phyloP scores from a whole-genome alignment of 1,140 invertebrate species.

The Pseudomyrmex pallidus region DNA sequence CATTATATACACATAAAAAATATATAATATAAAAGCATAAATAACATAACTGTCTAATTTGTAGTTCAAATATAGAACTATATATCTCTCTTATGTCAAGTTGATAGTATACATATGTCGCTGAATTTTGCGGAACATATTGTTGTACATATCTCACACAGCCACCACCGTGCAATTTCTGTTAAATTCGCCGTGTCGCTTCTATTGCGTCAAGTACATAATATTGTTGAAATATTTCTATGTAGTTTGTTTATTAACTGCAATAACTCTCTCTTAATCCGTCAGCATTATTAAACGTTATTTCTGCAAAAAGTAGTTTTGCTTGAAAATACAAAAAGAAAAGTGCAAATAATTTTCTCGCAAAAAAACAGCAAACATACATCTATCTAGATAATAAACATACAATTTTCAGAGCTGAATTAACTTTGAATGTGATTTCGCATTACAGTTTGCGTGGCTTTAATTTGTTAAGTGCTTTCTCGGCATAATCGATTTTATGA shows the following conservation, averaged over 20 bases:
- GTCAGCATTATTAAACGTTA: no score
- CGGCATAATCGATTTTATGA: background rate
- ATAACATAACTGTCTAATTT: constrained; percentile 38
- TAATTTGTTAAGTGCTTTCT: constrained; percentile 50
- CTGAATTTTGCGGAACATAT: constrained; percentile 29
- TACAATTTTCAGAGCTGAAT: background rate
- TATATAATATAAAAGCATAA: background rate
- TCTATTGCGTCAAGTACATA: constrained; percentile 1
- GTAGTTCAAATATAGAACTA: background rate
- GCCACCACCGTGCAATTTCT: background rate
- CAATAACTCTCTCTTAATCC: background rate
- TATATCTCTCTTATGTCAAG: constrained; percentile 18
- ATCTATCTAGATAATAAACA: constrained; percentile 16
- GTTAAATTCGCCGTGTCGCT: background rate
- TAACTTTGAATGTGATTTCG: background rate
- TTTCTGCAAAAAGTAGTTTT: background rate
- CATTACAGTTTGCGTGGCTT: background rate
- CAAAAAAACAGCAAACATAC: constrained; percentile 3
- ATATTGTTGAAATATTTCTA: constrained; percentile 16
- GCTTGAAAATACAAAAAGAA: background rate
- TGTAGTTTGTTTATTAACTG: background rate
- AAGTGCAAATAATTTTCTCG: constrained; percentile 3
- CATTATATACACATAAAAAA: no score
- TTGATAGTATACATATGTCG: background rate
- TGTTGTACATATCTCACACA: background rate